Percentiles rank a stretch among this genome's conserved stretches.
These are phyloP conservation scores for Bothrops alternatus DNA, from an alignment of 2,797 vertebrate genomes.

Conservation along the genomic window DNA sequence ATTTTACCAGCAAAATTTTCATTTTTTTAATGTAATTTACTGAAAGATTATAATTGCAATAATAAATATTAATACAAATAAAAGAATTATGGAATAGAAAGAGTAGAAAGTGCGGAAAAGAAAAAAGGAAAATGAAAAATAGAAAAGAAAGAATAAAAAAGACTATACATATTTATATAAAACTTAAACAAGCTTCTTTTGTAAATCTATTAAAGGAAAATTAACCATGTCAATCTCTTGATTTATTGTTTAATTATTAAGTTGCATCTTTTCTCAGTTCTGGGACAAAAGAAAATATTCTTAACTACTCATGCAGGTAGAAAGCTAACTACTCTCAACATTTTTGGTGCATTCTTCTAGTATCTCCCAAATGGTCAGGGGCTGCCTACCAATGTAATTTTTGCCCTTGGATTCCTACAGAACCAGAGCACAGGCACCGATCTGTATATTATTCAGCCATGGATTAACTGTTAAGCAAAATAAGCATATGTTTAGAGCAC, in stretches of 20 bases:
- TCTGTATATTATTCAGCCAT: background rate
- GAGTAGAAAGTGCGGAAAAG: too few species aligned
- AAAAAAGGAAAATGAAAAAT: too few species aligned
- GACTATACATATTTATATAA: background rate
- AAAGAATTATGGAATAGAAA: too few species aligned
- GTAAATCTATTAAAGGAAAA: background rate
- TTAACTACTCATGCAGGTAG: background rate
- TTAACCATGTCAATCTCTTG: background rate
- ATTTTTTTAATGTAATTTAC: background rate
- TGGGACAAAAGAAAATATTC: background rate
- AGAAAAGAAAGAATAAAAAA: too few species aligned
- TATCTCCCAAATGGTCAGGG: background rate
- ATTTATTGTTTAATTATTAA: background rate
- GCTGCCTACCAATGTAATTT: background rate
- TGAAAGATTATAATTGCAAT: too few species aligned
- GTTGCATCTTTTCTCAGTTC: background rate
- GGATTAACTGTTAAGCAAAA: background rate
- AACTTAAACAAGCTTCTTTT: background rate
- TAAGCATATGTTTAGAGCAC: background rate
- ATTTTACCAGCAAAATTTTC: background rate
- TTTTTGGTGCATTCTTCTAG: background rate
- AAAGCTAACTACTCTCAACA: background rate
- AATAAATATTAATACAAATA: too few species aligned
- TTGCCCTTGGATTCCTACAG: background rate
- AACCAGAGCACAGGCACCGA: background rate